These are phyloP conservation scores for Noctua pronuba DNA, from an alignment of 2,888 invertebrate species.

Conservation along the genomic window DNA sequence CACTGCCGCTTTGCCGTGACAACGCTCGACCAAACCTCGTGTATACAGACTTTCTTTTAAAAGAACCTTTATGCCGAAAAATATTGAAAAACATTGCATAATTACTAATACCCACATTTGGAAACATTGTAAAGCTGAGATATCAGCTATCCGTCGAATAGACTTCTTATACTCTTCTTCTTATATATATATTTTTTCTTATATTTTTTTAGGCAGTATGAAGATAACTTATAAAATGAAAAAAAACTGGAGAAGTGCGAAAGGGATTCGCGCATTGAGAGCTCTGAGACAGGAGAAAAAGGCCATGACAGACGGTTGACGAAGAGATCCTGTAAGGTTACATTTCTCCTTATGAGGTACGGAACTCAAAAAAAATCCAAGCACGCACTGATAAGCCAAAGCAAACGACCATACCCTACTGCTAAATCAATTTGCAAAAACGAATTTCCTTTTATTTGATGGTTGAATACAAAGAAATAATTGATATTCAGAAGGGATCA, in stretches of 20 bases:
- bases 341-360: neutral
- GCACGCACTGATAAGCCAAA: conserved; percentile 16
- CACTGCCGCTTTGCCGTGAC: neutral
- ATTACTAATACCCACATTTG: neutral
- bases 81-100: neutral
- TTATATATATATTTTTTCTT: too few species aligned
- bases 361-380: neutral
- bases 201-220: too few species aligned
- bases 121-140: neutral
- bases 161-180: too few species aligned
- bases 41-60: neutral
- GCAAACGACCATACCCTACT: conserved; percentile 35
- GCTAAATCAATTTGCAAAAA: conserved; percentile 57
- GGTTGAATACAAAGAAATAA: conserved; percentile 57
- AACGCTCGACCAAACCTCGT: neutral
- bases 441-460: conserved; percentile 60
- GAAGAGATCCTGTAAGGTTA: neutral
- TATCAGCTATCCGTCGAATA: neutral
- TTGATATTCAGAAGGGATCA: conserved; percentile 64
- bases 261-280: neutral
- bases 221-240: neutral
- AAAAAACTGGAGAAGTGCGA: neutral
- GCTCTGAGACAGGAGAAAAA: neutral
- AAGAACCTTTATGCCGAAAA: neutral
- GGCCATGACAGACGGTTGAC: neutral